Percentiles rank a stretch among this genome's conserved stretches.
phyloP scores from a whole-genome alignment of 2,888 invertebrate genomes.

The Brachynemurus nebulosus region DNA sequence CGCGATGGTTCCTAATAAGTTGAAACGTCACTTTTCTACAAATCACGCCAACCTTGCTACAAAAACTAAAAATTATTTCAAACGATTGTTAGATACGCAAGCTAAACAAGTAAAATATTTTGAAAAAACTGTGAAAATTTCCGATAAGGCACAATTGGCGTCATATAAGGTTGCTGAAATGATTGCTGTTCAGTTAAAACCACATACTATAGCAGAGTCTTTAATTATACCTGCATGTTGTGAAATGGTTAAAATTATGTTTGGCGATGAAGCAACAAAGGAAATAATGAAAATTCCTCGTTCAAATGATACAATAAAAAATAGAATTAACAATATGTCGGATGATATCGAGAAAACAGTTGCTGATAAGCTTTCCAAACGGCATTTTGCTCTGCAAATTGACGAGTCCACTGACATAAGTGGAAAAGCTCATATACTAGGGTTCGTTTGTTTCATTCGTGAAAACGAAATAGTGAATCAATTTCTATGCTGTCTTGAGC shows the following conservation, averaged over 20 bases:
- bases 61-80: constrained; percentile 12
- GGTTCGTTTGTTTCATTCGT: constrained; percentile 13
- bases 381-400: constrained; percentile 15
- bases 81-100: constrained; percentile 7
- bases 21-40: constrained; percentile 14
- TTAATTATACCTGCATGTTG: no score
- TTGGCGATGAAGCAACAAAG: background rate
- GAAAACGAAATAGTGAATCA: constrained; percentile 14
- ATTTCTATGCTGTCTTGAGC: constrained; percentile 13
- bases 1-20: constrained; percentile 15
- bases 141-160: no score
- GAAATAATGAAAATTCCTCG: constrained; percentile 6
- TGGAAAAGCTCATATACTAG: constrained; percentile 14
- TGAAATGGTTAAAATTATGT: no score
- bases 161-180: no score
- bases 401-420: constrained; percentile 16
- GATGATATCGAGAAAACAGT: constrained; percentile 12
- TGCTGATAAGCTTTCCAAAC: constrained; percentile 11
- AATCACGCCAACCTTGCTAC: constrained; percentile 13
- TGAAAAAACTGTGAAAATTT: constrained; percentile 1
- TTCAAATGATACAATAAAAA: constrained; percentile 11
- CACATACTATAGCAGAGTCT: no score
- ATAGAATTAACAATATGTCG: constrained; percentile 12
- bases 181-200: no score
- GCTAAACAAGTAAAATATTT: constrained; percentile 11